Conservation (phyloP, 2,797 vertebrate species). For the Alosa sapidissima region DNA sequence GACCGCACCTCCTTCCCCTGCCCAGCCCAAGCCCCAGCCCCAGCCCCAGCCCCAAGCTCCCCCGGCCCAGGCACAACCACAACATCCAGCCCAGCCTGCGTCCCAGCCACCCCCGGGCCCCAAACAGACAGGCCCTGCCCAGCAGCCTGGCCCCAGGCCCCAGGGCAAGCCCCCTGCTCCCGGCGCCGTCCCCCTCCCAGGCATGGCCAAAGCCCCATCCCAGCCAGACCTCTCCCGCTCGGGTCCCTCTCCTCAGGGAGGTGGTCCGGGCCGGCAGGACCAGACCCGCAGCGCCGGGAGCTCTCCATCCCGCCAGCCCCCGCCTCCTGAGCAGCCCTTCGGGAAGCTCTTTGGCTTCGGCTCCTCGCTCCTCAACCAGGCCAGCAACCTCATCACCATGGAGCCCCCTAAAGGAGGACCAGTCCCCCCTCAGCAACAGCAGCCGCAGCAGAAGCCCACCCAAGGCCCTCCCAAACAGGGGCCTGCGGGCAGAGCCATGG, state of each 20-base stretch:
- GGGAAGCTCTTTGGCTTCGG: conserved; percentile 97
- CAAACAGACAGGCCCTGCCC: conserved; percentile 60
- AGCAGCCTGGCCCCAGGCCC: conserved; percentile 45
- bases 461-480: conserved; percentile 77
- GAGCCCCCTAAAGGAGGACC: conserved; percentile 68
- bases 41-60: conserved; percentile 38
- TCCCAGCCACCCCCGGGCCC: conserved; percentile 53
- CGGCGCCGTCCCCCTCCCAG: conserved; percentile 70
- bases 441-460: conserved; percentile 82
- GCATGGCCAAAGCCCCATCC: conserved; percentile 81
- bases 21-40: conserved; percentile 40
- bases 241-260: conserved; percentile 77
- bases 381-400: conserved; percentile 92
- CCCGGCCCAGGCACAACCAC: conserved; percentile 44
- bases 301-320: conserved; percentile 80
- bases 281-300: conserved; percentile 84
- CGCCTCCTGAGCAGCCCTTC: conserved; percentile 86
- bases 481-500: background rate
- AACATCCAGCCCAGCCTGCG: conserved; percentile 45
- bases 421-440: conserved; percentile 72
- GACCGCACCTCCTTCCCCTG: conserved; percentile 38
- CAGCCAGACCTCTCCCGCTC: conserved; percentile 82
- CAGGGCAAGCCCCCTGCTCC: conserved; percentile 71
- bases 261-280: conserved; percentile 66
- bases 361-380: conserved; percentile 94